Evolutionary conservation across 2,797 vertebrate genomes (phyloP).

Genomic region (Chrosomus eos): DNA sequence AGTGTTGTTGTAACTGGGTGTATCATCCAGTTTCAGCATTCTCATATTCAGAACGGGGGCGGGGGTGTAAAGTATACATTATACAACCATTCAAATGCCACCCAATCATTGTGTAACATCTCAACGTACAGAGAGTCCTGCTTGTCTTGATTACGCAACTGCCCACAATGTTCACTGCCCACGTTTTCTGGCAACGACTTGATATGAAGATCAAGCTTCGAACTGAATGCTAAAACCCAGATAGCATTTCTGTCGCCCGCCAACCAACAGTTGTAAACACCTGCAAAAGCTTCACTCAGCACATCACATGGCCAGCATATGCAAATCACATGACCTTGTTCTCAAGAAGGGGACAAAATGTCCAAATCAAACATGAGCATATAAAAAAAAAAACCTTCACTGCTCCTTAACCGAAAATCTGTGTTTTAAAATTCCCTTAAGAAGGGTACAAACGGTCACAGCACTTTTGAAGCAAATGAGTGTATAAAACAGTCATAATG

Average conservation of each 20-base stretch:
- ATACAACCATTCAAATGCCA: constrained; percentile 38
- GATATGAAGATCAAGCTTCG: constrained; percentile 46
- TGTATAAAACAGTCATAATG: neutral
- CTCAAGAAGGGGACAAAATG: constrained; percentile 20
- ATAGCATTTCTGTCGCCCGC: constrained; percentile 11
- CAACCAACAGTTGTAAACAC: constrained; percentile 36
- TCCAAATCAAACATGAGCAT: neutral
- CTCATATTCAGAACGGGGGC: neutral
- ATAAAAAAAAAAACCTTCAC: neutral
- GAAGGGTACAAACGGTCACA: neutral
- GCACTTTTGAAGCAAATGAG: neutral
- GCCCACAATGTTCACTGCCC: constrained; percentile 26
- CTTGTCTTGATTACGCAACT: constrained; percentile 67
- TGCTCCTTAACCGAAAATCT: neutral
- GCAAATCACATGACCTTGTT: neutral
- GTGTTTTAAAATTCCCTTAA: neutral
- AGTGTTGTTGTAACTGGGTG: neutral
- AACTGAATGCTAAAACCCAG: constrained; percentile 21
- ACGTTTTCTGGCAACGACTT: constrained; percentile 33
- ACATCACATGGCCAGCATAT: constrained; percentile 8
- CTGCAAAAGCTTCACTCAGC: constrained; percentile 17
- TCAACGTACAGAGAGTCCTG: constrained; percentile 65
- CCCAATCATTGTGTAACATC: constrained; percentile 64
- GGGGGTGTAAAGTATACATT: constrained; percentile 37
- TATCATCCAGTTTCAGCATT: constrained; percentile 10